These are phyloP conservation scores for Oscheius onirici DNA, from an alignment of 2,888 invertebrate genomes.

Conservation along the genomic window DNA sequence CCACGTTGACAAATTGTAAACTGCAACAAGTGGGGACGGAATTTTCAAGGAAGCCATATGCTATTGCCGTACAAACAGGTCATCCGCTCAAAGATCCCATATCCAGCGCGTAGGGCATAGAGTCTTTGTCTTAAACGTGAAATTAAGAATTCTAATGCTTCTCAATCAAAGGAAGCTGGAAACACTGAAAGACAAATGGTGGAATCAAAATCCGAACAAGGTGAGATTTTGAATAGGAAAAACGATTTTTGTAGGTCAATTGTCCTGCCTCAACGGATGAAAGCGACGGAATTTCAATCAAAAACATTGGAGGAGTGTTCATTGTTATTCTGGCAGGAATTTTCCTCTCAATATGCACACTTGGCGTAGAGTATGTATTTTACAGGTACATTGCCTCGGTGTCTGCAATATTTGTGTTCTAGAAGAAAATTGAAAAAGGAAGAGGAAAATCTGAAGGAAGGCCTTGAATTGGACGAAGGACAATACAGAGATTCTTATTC, in stretches of 20 bases:
- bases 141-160: constrained; percentile 84
- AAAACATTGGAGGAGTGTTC: constrained; percentile 97
- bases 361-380: constrained; percentile 85
- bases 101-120: constrained; percentile 53
- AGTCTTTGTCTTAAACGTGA: background rate
- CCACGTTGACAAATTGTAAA: constrained; percentile 85
- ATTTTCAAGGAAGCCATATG: constrained; percentile 95
- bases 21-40: constrained; percentile 91
- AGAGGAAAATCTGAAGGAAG: constrained; percentile 35
- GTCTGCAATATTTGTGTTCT: constrained; percentile 4
- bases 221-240: too few species aligned
- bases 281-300: constrained; percentile 94
- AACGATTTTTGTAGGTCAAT: constrained; percentile 40
- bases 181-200: constrained; percentile 94
- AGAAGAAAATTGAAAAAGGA: constrained; percentile 40
- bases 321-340: constrained; percentile 88
- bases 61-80: constrained; percentile 90
- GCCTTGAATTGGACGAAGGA: background rate
- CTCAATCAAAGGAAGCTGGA: constrained; percentile 92
- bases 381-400: constrained; percentile 43
- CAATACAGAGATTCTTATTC: constrained; percentile 22
- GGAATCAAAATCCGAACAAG: constrained; percentile 86
- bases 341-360: constrained; percentile 75
- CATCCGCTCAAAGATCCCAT: constrained; percentile 62
- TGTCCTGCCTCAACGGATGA: constrained; percentile 79